These are phyloP conservation scores for Oncorhynchus gorbuscha DNA, from an alignment of 2,113 vertebrate species.

Conservation along the genomic window DNA sequence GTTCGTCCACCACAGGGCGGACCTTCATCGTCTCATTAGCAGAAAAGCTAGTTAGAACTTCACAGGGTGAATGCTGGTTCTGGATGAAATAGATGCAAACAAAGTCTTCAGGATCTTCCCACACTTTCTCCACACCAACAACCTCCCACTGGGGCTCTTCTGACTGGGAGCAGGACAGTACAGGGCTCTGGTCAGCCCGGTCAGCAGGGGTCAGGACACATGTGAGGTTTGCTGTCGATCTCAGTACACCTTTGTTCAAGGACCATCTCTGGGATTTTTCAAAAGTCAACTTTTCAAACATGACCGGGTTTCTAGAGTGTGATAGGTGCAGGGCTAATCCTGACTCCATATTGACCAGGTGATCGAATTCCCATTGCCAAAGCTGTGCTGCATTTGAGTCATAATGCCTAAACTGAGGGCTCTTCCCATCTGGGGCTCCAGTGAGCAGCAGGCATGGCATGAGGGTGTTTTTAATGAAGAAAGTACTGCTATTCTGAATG, in stretches of 20 bases:
- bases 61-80: conserved; percentile 15
- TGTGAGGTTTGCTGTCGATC: background rate
- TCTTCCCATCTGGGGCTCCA: background rate
- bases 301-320: background rate
- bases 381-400: conserved; percentile 18
- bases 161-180: background rate
- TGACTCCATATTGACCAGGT: conserved; percentile 6
- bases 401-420: conserved; percentile 13
- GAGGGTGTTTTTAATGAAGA: conserved; percentile 10
- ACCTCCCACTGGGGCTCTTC: conserved; percentile 1
- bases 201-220: background rate
- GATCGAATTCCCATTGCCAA: conserved; percentile 11
- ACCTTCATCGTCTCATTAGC: background rate
- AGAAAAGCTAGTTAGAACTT: conserved; percentile 5
- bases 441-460: conserved; percentile 15
- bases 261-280: conserved; percentile 10
- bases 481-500: background rate
- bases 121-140: background rate
- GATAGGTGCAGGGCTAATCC: conserved; percentile 5
- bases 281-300: conserved; percentile 14
- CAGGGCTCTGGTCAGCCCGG: background rate
- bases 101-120: background rate
- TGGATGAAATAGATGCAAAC: conserved; percentile 15
- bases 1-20: conserved; percentile 7
- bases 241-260: background rate